phyloP scores from a whole-genome alignment of 2,888 invertebrate genomes.

The Crepidodera aurea region DNA sequence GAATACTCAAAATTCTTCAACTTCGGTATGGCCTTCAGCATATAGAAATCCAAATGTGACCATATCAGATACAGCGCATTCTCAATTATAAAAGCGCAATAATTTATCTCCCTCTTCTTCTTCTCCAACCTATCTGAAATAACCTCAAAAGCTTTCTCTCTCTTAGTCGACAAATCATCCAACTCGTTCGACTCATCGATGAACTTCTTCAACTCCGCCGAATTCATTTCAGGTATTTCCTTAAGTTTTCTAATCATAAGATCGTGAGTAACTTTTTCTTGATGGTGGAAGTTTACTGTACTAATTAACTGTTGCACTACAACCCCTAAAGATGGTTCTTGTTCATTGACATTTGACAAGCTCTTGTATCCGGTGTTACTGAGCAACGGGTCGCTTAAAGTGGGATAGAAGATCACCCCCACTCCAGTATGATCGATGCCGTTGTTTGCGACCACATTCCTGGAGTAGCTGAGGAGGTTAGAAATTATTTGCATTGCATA shows the following conservation, averaged over 20 bases:
- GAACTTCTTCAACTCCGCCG: conserved; percentile 66
- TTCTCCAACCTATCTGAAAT: conserved; percentile 65
- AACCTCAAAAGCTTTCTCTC: conserved; percentile 60
- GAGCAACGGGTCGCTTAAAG: conserved; percentile 58
- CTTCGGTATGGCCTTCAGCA: conserved; percentile 68
- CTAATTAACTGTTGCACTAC: conserved; percentile 67
- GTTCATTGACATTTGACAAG: conserved; percentile 52
- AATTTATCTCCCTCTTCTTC: conserved; percentile 68
- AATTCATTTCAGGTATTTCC: conserved; percentile 64
- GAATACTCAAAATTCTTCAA: conserved; percentile 50
- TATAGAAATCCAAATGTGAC: conserved; percentile 78
- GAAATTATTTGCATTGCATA: conserved; percentile 71
- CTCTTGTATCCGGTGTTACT: conserved; percentile 44
- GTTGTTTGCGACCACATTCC: conserved; percentile 70
- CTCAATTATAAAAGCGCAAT: conserved; percentile 73
- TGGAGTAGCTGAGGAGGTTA: conserved; percentile 75
- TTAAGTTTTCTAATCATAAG: conserved; percentile 62
- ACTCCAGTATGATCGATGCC: conserved; percentile 65
- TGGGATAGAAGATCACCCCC: conserved; percentile 65
- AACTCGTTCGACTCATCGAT: conserved; percentile 54
- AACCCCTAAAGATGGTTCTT: conserved; percentile 63
- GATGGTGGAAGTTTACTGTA: conserved; percentile 66
- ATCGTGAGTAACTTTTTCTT: conserved; percentile 63
- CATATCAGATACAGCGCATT: conserved; percentile 78
- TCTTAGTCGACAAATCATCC: conserved; percentile 51